These are phyloP conservation scores for Idris sp. DNA, from an alignment of 1,140 invertebrate genomes.

Conservation along the genomic window DNA sequence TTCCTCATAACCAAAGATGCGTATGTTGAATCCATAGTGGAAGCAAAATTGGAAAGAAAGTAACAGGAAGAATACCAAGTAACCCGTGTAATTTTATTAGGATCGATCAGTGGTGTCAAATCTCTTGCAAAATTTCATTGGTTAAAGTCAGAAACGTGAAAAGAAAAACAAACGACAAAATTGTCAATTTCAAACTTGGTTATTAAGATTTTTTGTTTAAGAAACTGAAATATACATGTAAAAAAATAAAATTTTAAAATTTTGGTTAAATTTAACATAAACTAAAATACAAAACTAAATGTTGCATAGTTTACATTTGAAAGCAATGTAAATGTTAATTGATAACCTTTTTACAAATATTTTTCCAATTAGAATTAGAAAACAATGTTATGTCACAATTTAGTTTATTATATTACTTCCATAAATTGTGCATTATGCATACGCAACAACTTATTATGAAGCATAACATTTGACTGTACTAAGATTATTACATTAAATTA, in stretches of 20 bases:
- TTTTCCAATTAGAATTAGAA: conserved; percentile 23
- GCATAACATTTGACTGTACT: conserved; percentile 1
- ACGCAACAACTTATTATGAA: conserved; percentile 35
- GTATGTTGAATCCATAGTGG: conserved; percentile 1
- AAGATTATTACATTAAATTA: conserved; percentile 41
- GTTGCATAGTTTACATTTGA: conserved; percentile 1
- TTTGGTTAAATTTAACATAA: not conserved
- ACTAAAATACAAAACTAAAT: not conserved
- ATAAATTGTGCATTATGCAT: conserved; percentile 40
- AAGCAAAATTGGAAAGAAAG: conserved; percentile 18
- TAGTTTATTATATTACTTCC: conserved; percentile 24
- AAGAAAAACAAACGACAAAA: conserved; percentile 28
- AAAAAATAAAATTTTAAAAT: too few species aligned
- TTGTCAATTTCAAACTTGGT: too few species aligned
- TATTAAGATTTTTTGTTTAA: not conserved
- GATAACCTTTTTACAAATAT: conserved; percentile 24
- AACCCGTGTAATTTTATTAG: conserved; percentile 72
- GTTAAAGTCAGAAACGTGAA: conserved; percentile 21
- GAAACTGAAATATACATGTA: too few species aligned
- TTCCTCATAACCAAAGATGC: conserved; percentile 28
- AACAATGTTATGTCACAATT: conserved; percentile 22
- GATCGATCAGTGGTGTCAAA: conserved; percentile 69
- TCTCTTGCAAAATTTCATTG: conserved; percentile 72
- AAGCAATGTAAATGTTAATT: conserved; percentile 23
- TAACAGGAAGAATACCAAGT: conserved; percentile 52